These are phyloP conservation scores for Drosophila dives DNA, from an alignment of 2,888 invertebrate species.

Conservation along the genomic window DNA sequence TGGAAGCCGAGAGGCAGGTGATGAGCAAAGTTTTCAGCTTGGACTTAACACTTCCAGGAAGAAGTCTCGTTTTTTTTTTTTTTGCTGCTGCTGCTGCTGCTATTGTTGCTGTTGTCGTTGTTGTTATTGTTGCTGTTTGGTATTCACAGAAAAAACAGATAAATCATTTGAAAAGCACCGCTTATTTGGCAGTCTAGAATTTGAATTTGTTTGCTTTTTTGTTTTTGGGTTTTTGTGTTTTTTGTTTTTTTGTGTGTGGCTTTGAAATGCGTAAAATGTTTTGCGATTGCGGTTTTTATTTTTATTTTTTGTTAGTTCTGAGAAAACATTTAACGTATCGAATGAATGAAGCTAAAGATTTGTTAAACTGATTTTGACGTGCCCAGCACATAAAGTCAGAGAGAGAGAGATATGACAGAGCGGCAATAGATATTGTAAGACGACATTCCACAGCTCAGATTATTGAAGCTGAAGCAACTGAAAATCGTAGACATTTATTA, in stretches of 20 bases:
- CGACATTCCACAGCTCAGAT: conserved; percentile 34
- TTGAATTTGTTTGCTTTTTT: conserved; percentile 39
- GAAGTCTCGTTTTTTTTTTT: conserved; percentile 54
- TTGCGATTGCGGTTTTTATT: conserved; percentile 27
- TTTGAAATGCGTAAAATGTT: conserved; percentile 64
- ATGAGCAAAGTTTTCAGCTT: conserved; percentile 32
- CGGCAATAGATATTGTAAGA: conserved; percentile 17
- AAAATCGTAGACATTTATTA: conserved; percentile 35
- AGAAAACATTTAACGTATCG: conserved; percentile 51
- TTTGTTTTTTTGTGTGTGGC: conserved; percentile 9
- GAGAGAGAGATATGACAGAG: background rate
- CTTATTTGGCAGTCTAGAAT: conserved; percentile 72
- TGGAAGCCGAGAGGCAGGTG: conserved; percentile 55
- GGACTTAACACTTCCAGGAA: conserved; percentile 72
- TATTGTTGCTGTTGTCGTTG: conserved; percentile 2
- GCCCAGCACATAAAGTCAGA: conserved; percentile 16
- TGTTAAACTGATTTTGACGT: conserved; percentile 47
- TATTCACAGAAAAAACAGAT: conserved; percentile 51
- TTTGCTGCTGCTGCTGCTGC: background rate
- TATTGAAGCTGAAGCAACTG: conserved; percentile 4
- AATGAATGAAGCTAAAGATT: conserved; percentile 44
- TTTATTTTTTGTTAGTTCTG: conserved; percentile 36
- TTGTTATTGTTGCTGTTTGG: conserved; percentile 28
- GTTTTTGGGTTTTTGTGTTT: conserved; percentile 4
- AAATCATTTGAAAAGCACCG: conserved; percentile 66